Conservation (phyloP, 2,797 vertebrate species). For the Danio albolineatus region DNA sequence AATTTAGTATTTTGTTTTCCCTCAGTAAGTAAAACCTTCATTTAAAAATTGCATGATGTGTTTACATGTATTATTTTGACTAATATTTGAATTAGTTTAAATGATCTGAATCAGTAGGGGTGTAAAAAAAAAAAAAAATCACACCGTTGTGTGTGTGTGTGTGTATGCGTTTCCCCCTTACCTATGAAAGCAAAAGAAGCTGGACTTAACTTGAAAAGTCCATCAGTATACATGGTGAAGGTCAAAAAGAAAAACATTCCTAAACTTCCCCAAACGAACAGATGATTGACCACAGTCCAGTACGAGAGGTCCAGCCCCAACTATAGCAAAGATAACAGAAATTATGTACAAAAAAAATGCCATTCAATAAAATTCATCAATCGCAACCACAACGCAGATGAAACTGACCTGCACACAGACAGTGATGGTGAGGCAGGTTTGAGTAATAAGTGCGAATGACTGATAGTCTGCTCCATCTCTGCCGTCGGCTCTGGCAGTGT, state of each 20-base stretch:
- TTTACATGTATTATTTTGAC: too few relatives aligned
- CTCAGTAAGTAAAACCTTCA: too few relatives aligned
- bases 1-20: too few relatives aligned
- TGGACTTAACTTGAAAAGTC: conserved; percentile 83
- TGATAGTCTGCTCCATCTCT: conserved; percentile 90
- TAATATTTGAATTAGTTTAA: too few relatives aligned
- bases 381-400: background rate
- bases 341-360: too few relatives aligned
- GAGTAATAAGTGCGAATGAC: conserved; percentile 91
- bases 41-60: too few relatives aligned
- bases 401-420: conserved; percentile 87
- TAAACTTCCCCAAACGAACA: conserved; percentile 92
- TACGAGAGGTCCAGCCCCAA: conserved; percentile 88
- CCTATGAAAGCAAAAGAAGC: conserved; percentile 88
- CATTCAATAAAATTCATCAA: background rate
- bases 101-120: too few relatives aligned
- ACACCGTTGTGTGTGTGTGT: background rate
- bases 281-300: conserved; percentile 92
- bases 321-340: conserved; percentile 66
- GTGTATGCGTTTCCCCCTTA: conserved; percentile 68
- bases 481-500: conserved; percentile 84
- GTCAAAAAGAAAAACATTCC: conserved; percentile 89
- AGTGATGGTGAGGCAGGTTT: conserved; percentile 89
- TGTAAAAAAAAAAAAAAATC: too few relatives aligned
- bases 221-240: conserved; percentile 90